Base-by-base conservation (phyloP, 2,888 invertebrate species). In the Endotricha flammealis region DNA sequence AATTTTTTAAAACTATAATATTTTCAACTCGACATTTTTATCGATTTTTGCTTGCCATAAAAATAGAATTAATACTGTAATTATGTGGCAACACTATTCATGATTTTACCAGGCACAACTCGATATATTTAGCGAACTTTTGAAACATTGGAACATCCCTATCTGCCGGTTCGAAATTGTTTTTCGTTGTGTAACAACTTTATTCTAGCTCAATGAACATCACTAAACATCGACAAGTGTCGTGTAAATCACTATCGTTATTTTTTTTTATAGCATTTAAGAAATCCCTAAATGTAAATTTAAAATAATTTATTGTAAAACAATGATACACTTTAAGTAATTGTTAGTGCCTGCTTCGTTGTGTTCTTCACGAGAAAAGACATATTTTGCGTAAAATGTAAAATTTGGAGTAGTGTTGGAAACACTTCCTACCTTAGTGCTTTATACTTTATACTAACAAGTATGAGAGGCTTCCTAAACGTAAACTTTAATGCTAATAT, bases 241-340 rank as follows among this genome's bases (percentile, higher is more conserved):
- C 62, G 55, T 56, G 49, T 53, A 64, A 63, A 66, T 67, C 62
- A 65, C 57, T 57, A 58, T 66, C 72, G 74, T 72, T 77, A 69
- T 65, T 65, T 65, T 64, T 62, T 72, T 66, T 65, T 64, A 63
- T 83, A 83, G 77, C 57, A 50, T 48, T n/a, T 81, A 81, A 78
- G 77, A 65, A 68, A 65, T 63, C 63, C 20, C 64, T 76, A 72
- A 67, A 59, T 78, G 71, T 82, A 80, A 76, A 78, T 77, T 68
- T 75, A 77, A 77, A 64, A 77, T 83, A 82, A 85, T 82, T 85
- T 85, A 85, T 85, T 85, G 69, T 82, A 79, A 72, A 78, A 74
- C 69, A 63, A 77, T 75, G 42, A 39, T 80, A 82, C 72, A 75
- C 62, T 60, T 62, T 78, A 79, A 75, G 77, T 81, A 70, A 78